Evolutionary conservation across 1,140 invertebrate species (phyloP).

Genomic region (Nasonia vitripennis): DNA sequence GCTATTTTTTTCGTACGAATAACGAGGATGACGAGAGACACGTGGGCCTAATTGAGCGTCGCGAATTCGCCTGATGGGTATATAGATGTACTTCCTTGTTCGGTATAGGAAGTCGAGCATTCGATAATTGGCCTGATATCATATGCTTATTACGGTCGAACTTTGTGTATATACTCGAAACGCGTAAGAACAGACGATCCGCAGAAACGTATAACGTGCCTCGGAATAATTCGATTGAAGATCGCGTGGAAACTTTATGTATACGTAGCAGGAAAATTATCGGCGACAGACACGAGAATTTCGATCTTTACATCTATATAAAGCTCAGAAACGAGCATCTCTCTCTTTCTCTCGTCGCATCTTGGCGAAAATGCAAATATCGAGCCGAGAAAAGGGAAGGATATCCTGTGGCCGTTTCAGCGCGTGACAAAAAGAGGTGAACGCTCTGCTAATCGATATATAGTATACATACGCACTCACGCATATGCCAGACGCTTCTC

Average conservation of each 20-base stretch:
- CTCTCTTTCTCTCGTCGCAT: background rate
- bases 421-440: constrained; percentile 34
- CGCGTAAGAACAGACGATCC: no score
- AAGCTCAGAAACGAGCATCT: no score
- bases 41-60: background rate
- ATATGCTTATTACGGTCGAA: no score
- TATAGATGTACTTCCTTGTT: background rate
- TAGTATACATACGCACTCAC: background rate
- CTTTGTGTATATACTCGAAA: no score
- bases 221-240: background rate
- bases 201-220: no score
- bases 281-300: background rate
- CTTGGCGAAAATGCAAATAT: constrained; percentile 22
- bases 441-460: constrained; percentile 24
- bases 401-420: constrained; percentile 26
- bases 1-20: background rate
- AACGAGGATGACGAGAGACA: background rate
- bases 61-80: background rate
- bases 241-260: background rate
- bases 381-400: background rate
- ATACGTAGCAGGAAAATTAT: background rate
- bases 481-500: background rate
- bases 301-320: background rate
- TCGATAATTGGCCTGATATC: background rate
- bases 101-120: background rate